Base-by-base conservation (phyloP, 2,888 invertebrate species). In the Tipula unca region DNA sequence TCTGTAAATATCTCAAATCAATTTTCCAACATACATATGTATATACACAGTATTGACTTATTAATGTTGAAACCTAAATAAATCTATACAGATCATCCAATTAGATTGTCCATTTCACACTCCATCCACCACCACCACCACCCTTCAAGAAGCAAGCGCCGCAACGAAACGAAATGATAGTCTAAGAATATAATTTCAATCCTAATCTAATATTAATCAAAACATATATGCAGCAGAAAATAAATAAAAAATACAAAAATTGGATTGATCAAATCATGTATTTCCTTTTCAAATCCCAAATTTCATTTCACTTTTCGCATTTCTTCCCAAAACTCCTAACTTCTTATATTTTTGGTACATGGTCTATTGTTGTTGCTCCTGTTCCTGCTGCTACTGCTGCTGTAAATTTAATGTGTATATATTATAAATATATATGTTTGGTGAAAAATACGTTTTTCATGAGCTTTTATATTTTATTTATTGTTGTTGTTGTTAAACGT, bases 171-270 rank as follows among this genome's bases (percentile, higher is more conserved):
- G 13, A 17, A 20, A 48, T n/a, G n/a, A 39, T 13, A 48, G 17
- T 13, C 48, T 25, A 69, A 69, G 25, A 25, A 25, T 25, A 25
- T 69, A 69, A 69, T 69, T 69, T 25, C 69, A 69, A 69, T 69
- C 69, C 69, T 69, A 69, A 25, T 69, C 69, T 69, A 69, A 69
- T 69, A 69, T 69, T 69, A 69, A 69, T 69, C 69, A 69, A 69
- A 48, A 20, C 69, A 25, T 25, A n/a, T n/a, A n/a, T 48, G 69
- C 25, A 48, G n/a, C n/a, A n/a, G n/a, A 17, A 4, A 48, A 48
- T 3, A 48, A 32, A 48, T 17, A 48, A 1, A 32, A 48, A n/a
- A 48, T n/a, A n/a, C n/a, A 48, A 48, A 48, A 48, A 48, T 17
- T 48, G 48, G 48, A 48, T 48, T 48, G 48, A 48, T 48, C 48